Base-by-base conservation (phyloP, 2,888 invertebrate species). In the Melieria omissa region DNA sequence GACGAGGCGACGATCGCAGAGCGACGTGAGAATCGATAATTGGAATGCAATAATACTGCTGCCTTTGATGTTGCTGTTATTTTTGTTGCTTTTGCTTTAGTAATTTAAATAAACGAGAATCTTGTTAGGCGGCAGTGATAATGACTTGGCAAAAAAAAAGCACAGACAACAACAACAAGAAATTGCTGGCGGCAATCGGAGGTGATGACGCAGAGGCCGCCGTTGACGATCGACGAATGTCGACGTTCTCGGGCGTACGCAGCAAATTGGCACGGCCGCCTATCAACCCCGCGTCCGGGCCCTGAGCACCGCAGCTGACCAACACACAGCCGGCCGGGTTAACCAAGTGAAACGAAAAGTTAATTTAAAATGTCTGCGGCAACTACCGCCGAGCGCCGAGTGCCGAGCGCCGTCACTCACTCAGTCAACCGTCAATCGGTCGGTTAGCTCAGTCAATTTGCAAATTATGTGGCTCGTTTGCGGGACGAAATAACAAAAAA, bases 291-390 rank as follows among this genome's bases (percentile, higher is more conserved):
- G 29, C 29, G 29, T 29, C 29, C 29, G 29, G 29, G 29, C 29
- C 29, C 29, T 29, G 29, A 29, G 2, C 63, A 42, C 29, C 46
- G 47, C 6, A n/a, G 9, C 8, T 41, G 47, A 5, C 10, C 46
- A n/a, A 29, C 44, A 29, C 44, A 7, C 14, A 5, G n/a, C 41
- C 49, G 47, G 42, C 47, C 69, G 65, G 70, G 62, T 57, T 70
- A 73, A 73, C 73, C 65, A 73, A 73, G 65, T 73, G 70, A 73
- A 70, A 73, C 70, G 73, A 73, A 73, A 73, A 70, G 73, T 73
- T 73, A 73, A 73, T 73, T 73, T 73, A 66, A 73, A 70, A 70
- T 66, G 52, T 70, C 73, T 70, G 70, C 70, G 57, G 29, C 16
- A 12, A 8, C 16, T n/a, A 16, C 10, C 54, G 6, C 41, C 16